phyloP scores from a whole-genome alignment of 2,797 vertebrate species.

The Protosalanx chinensis region DNA sequence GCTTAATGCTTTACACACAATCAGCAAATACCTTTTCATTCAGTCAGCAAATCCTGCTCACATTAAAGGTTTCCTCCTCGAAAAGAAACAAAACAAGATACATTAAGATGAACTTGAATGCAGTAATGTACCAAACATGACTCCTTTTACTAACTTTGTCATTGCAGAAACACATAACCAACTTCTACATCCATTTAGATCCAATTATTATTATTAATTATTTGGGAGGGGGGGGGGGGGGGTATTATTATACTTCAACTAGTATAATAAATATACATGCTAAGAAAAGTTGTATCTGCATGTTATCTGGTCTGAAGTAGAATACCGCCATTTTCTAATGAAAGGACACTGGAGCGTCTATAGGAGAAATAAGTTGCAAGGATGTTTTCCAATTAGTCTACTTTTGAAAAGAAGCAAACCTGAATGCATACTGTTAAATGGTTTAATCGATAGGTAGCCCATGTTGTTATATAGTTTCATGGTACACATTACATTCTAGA shows the following conservation, averaged over 20 bases:
- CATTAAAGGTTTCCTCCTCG: background rate
- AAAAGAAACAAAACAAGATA: background rate
- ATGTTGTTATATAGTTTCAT: background rate
- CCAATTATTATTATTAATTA: too few relatives aligned
- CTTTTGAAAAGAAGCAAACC: background rate
- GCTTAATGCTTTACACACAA: background rate
- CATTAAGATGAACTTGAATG: background rate
- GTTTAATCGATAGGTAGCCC: background rate
- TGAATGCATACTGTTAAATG: background rate
- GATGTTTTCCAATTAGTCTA: constrained; percentile 16
- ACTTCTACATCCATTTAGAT: too few relatives aligned
- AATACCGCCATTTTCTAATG: constrained; percentile 77
- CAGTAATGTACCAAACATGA: constrained; percentile 5
- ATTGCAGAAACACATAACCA: too few relatives aligned
- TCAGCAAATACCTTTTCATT: background rate
- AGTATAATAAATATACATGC: too few relatives aligned
- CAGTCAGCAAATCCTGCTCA: background rate
- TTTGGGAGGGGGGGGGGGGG: too few relatives aligned
- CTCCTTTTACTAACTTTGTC: constrained; percentile 6
- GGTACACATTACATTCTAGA: background rate
- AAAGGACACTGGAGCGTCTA: constrained; percentile 32
- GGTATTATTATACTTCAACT: too few relatives aligned
- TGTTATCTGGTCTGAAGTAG: constrained; percentile 44
- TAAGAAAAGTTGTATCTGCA: background rate
- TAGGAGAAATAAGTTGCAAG: constrained; percentile 39